Evolutionary conservation across 2,888 invertebrate species (phyloP).

Genomic region (Minunthozetes semirufus): DNA sequence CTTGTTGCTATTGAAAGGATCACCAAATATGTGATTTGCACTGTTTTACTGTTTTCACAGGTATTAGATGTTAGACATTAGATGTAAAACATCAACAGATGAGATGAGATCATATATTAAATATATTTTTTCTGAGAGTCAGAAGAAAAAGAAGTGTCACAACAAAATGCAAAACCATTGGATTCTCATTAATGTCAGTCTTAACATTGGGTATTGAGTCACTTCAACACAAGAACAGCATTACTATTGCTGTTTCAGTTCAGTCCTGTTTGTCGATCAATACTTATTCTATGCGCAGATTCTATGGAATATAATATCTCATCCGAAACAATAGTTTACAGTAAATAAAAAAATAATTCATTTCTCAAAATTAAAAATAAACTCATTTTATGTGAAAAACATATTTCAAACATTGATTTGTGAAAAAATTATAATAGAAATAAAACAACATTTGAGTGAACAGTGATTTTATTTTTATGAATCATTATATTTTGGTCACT

Average conservation of each 20-base stretch:
- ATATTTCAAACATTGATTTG: no score
- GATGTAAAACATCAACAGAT: conserved; percentile 19
- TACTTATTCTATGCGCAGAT: conserved; percentile 23
- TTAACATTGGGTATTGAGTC: conserved; percentile 3
- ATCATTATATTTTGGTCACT: no score
- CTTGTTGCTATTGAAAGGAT: not conserved
- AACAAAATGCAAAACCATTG: conserved; percentile 8
- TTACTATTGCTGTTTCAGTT: conserved; percentile 7
- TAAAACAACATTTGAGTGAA: no score
- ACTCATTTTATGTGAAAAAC: not conserved
- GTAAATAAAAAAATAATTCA: not conserved
- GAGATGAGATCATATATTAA: conserved; percentile 23
- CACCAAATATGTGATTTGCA: not conserved
- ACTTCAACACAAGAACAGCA: conserved; percentile 17
- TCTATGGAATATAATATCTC: not conserved
- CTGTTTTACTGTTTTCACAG: not conserved
- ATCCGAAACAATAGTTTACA: not conserved
- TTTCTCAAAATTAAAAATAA: not conserved
- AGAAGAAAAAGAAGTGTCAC: conserved; percentile 26
- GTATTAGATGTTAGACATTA: not conserved
- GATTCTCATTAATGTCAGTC: conserved; percentile 18
- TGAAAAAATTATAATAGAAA: no score
- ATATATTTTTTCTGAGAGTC: not conserved
- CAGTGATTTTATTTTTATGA: no score
- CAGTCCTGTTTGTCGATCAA: not conserved